These are phyloP conservation scores for Sylvilagus floridanus DNA, from an alignment of 2,797 vertebrate genomes.

Conservation along the genomic window DNA sequence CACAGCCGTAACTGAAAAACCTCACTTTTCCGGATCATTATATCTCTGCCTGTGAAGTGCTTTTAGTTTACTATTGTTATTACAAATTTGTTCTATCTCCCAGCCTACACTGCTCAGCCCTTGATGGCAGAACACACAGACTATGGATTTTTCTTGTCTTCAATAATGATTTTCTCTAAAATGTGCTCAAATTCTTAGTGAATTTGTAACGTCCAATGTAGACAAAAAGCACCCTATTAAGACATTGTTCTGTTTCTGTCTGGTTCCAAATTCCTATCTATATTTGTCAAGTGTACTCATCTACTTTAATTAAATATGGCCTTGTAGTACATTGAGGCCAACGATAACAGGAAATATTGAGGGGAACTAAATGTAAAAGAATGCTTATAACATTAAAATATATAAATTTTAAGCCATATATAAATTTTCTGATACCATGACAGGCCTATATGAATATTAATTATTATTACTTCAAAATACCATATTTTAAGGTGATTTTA, in stretches of 20 bases:
- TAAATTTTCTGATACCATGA: background rate
- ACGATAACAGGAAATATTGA: background rate
- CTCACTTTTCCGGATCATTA: background rate
- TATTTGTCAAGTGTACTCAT: background rate
- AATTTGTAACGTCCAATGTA: conserved; percentile 13
- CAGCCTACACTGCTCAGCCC: background rate
- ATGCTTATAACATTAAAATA: background rate
- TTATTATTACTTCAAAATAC: background rate
- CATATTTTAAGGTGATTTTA: conserved; percentile 25
- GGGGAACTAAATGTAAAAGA: background rate
- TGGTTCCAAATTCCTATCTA: conserved; percentile 34
- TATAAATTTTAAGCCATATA: background rate
- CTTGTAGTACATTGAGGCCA: background rate
- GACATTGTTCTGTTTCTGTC: conserved; percentile 12
- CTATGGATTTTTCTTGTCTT: conserved; percentile 1
- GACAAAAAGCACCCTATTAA: conserved; percentile 11
- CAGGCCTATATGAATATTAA: background rate
- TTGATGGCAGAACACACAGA: background rate
- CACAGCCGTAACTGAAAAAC: background rate
- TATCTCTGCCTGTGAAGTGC: background rate
- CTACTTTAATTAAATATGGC: conserved; percentile 32
- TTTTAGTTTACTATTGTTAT: background rate
- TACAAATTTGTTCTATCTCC: background rate
- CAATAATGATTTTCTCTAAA: background rate
- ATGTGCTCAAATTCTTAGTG: background rate